phyloP scores from a whole-genome alignment of 1,140 invertebrate species.

The Euglossa dilemma region DNA sequence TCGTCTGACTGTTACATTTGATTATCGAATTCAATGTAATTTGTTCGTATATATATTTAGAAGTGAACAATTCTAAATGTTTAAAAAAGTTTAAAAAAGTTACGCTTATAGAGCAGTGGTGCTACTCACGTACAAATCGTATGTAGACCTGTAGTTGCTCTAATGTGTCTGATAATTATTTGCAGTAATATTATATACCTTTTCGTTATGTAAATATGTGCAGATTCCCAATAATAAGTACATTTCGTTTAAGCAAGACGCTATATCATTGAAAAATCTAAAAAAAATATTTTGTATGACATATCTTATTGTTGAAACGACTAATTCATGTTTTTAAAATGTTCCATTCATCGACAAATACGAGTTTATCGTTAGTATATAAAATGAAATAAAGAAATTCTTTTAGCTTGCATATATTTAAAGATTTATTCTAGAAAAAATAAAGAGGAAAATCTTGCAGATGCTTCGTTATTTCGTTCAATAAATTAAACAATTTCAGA shows the following conservation, averaged over 20 bases:
- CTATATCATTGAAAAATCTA: background rate
- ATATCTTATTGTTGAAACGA: conserved; percentile 29
- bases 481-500: conserved; percentile 2
- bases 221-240: conserved; percentile 43
- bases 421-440: background rate
- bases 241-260: conserved; percentile 22
- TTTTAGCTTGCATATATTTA: background rate
- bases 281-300: conserved; percentile 44
- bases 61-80: conserved; percentile 29
- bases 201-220: conserved; percentile 61
- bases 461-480: background rate
- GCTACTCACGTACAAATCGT: conserved; percentile 19
- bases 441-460: background rate
- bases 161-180: conserved; percentile 29
- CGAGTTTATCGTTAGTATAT: conserved; percentile 21
- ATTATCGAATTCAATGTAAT: conserved; percentile 62
- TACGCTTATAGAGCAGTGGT: conserved; percentile 21
- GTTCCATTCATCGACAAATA: background rate
- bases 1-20: conserved; percentile 57
- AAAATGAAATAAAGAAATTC: background rate
- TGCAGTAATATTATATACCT: conserved; percentile 23
- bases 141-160: conserved; percentile 37
- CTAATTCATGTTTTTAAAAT: conserved; percentile 7
- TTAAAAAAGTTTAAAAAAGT: conserved; percentile 20
- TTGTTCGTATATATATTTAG: conserved; percentile 44